A percentile compares a stretch with the other conserved stretches of the same genome.
Evolutionary conservation across 2,888 invertebrate species (phyloP).

Genomic region (Rhogogaster chlorosoma): DNA sequence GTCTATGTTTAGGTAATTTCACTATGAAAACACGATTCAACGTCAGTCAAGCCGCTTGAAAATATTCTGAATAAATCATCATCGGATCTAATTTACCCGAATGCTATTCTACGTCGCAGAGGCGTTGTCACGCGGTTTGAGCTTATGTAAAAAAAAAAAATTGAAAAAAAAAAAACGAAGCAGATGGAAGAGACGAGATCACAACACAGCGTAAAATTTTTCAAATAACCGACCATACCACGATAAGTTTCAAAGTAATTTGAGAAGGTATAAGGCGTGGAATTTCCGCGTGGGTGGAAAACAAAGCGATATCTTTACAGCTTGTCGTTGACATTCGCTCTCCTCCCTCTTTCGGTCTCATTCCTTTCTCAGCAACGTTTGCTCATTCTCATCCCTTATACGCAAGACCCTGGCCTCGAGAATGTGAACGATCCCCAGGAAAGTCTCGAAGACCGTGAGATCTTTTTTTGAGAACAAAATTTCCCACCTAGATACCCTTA

Average conservation of each 20-base stretch:
- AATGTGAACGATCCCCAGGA: not conserved
- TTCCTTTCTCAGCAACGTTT: conserved; percentile 3
- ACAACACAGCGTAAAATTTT: not conserved
- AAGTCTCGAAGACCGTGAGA: not conserved
- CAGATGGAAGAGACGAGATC: not conserved
- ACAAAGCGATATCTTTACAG: conserved; percentile 37
- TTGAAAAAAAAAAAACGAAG: not conserved
- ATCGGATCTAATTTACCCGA: not conserved
- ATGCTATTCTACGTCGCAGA: not conserved
- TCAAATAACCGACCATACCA: not conserved
- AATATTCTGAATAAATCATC: not conserved
- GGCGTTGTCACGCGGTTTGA: not conserved
- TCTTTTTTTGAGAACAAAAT: not conserved
- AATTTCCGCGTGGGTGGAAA: conserved; percentile 33
- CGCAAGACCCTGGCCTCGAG: not conserved
- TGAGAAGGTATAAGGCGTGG: conserved; percentile 24
- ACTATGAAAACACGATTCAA: not conserved
- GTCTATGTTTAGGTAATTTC: not conserved
- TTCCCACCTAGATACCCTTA: conserved; percentile 4
- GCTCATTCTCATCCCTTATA: not conserved
- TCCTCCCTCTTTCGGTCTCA: not conserved
- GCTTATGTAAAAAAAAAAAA: not conserved
- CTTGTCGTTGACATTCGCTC: conserved; percentile 17
- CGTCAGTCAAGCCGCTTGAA: not conserved
- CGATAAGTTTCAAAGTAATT: conserved; percentile 25